phyloP scores from a whole-genome alignment of 2,113 vertebrate genomes.

The Prietella phreatophila region DNA sequence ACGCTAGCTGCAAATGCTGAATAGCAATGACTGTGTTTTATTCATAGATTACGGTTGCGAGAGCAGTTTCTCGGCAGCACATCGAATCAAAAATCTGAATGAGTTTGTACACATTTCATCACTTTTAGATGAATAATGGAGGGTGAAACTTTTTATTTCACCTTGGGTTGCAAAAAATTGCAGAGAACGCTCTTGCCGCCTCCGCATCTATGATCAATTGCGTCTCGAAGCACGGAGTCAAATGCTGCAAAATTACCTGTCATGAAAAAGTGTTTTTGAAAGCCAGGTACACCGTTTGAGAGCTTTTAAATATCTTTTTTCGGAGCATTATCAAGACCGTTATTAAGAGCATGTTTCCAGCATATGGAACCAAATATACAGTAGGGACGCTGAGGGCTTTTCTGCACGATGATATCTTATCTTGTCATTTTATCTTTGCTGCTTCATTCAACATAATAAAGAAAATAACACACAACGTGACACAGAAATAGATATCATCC shows the following conservation, averaged over 20 bases:
- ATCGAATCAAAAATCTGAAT: neutral
- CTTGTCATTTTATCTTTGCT: neutral
- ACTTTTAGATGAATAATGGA: constrained; percentile 3
- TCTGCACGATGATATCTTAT: neutral
- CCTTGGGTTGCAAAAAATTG: neutral
- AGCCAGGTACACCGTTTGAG: neutral
- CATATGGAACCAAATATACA: no score
- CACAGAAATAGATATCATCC: constrained; percentile 25
- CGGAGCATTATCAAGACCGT: neutral
- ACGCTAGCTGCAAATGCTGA: neutral
- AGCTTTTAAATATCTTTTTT: neutral
- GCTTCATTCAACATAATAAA: constrained; percentile 28
- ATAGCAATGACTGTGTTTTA: neutral
- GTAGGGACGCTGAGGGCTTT: neutral
- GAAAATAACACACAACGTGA: constrained; percentile 23
- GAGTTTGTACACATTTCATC: neutral
- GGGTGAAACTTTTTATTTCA: constrained; percentile 8
- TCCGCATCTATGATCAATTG: neutral
- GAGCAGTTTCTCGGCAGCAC: neutral
- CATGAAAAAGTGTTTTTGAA: neutral
- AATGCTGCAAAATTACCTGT: constrained; percentile 1
- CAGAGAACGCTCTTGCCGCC: no score
- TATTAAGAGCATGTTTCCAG: neutral
- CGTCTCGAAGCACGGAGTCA: neutral
- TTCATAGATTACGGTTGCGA: neutral